Base-by-base conservation (phyloP, 2,888 invertebrate species). In the Apamea epomidion region DNA sequence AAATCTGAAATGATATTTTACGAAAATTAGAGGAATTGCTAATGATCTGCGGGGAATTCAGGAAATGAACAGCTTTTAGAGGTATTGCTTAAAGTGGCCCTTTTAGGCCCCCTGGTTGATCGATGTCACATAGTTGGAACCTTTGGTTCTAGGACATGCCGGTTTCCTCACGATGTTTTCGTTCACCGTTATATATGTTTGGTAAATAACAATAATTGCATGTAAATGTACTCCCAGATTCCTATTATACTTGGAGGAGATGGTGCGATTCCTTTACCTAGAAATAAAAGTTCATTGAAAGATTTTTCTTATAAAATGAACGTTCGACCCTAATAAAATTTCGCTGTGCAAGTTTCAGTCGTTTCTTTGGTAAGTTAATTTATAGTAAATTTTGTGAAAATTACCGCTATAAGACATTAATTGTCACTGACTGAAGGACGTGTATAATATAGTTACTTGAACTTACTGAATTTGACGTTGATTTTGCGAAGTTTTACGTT, bases 361-460 rank as follows among this genome's bases (percentile, higher is more conserved):
- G 71, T 84, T 84, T 80, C 80, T 78, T 80, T 51, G 75, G 42
- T 67, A 78, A 76, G 70, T 73, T 76, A 75, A 82, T 80, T 80
- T 48, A 58, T 70, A 64, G 51, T 78, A 84, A 64, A 60, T 64
- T 70, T 70, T 70, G 25, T 42, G 64, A 64, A 70, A 80, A 84
- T 78, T 80, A 84, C 78, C n/a, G 18, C 64, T 32, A 60, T 84
- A 60, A 65, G 78, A 83, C 70, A 29, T 70, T 81, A 65, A 77
- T 51, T 81, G 64, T 51, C 64, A n/a, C 58, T 51, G 64, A 70
- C 29, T 58, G 64, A 64, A 83, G 77, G 83, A 78, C 70, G n/a
- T 77, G 37, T 70, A 58, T 62, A 68, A 37, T 68, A 62, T 45
- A 68, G 32, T 45, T 67, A 60, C 10, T 82, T 37, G 18, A 48